Conservation (phyloP, 2,113 vertebrate species). For the Alligator mississippiensis region DNA sequence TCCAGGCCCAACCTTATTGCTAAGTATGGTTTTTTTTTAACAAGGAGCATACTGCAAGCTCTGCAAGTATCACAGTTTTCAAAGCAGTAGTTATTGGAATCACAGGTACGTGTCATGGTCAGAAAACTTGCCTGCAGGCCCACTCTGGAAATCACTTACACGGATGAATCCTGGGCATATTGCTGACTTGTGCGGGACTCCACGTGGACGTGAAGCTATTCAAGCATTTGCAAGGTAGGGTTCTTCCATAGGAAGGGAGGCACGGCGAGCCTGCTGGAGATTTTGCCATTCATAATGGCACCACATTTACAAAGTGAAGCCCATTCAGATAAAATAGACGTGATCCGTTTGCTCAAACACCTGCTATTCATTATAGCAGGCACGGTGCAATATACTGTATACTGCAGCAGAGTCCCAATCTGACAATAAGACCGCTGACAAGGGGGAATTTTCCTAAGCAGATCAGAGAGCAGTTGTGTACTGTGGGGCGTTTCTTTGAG, state of each 20-base stretch:
- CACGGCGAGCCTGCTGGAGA: not conserved
- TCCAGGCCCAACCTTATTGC: not conserved
- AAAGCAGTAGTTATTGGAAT: not conserved
- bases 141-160: not conserved
- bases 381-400: not conserved
- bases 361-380: not conserved
- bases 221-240: not conserved
- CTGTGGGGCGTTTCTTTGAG: not conserved
- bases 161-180: not conserved
- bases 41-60: not conserved
- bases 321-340: not conserved
- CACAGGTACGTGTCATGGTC: not conserved
- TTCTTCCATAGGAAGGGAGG: not conserved
- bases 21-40: not conserved
- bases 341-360: not conserved
- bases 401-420: not conserved
- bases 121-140: not conserved
- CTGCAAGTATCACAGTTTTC: not conserved
- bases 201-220: not conserved
- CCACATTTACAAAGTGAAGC: not conserved
- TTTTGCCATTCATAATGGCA: constrained; percentile 8
- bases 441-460: not conserved
- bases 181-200: not conserved
- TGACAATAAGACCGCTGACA: not conserved
- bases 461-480: not conserved